Conservation (phyloP, 2,113 vertebrate genomes). For the Oreochromis niloticus region DNA sequence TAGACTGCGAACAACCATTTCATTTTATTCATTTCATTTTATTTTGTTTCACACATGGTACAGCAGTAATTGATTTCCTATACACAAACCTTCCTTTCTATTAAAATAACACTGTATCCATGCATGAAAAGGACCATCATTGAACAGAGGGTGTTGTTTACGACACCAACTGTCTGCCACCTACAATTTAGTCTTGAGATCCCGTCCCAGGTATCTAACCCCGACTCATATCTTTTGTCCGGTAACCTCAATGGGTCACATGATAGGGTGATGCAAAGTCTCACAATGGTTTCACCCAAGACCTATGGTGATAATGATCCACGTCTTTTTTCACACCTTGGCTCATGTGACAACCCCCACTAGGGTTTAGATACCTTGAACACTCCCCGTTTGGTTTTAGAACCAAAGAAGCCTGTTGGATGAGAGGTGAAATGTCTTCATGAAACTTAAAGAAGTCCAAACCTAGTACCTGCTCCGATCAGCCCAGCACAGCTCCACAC, state of each 20-base stretch:
- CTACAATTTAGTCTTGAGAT: background rate
- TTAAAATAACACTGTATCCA: no score
- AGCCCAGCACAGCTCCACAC: background rate
- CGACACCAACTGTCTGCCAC: rapidly evolving
- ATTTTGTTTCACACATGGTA: no score
- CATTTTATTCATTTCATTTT: no score
- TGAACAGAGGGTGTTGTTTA: background rate
- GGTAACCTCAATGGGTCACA: background rate
- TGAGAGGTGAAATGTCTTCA: background rate
- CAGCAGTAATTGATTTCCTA: no score
- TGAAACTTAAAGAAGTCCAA: background rate
- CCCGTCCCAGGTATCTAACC: background rate
- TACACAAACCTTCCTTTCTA: no score
- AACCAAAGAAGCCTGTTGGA: background rate
- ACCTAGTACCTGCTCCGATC: rapidly evolving
- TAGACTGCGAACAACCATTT: no score
- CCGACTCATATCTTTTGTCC: background rate
- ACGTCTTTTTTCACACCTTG: background rate
- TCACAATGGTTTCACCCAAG: background rate
- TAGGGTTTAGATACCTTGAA: background rate
- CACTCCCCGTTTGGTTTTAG: background rate
- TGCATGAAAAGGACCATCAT: background rate
- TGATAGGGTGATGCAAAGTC: background rate
- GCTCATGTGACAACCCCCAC: background rate
- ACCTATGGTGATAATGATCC: background rate